Base-by-base conservation (phyloP, 2,797 vertebrate species). In the Novumbra hubbsi region DNA sequence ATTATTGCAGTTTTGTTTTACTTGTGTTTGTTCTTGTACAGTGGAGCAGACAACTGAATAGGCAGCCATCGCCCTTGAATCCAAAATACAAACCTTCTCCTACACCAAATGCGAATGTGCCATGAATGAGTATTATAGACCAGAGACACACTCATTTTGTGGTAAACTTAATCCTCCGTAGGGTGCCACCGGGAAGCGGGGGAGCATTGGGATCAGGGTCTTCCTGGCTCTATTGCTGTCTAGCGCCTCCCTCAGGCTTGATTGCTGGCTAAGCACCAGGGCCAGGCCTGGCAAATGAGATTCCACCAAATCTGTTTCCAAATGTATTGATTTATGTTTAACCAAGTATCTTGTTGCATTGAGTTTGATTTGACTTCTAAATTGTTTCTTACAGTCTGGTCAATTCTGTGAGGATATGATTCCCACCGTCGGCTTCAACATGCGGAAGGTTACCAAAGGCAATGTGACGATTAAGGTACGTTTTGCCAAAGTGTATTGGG, bases 331-430 rank as follows among this genome's bases (percentile, higher is more conserved):
- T 32, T 28, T 6, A 32, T 34, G 63, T 65, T 28, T 60, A 60
- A 12, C 11, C 55, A 60, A 65, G 1, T 19, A 17, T 34, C 30
- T 28, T 60, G n/a, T 24, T 60, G 55, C 24, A 21, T 11, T 60
- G 12, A 60, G 55, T 0, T 0, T 8, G 14, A 70, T 49, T 84
- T 16, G n/a, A 70, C 28, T 67, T 65, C n/a, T 1, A 2, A 0
- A 80, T 81, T 83, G 57, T 80, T 41, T 81, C 64, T 71, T 83
- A 57, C 55, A 99, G 98, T 99, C 97, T 41, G 98, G 98, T 78
- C 97, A 99, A 65, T 99, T 99, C 94, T 99, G 94, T 78, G 98
- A 99, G 92, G 98, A 99, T 87, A 99, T 99, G 98, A 99, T 99
- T 78, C 98, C 98, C 73, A 99, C 98, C 2, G 98, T 99, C 38